These are phyloP conservation scores for Phaonia tiefii DNA, from an alignment of 2,888 invertebrate species.

Conservation along the genomic window DNA sequence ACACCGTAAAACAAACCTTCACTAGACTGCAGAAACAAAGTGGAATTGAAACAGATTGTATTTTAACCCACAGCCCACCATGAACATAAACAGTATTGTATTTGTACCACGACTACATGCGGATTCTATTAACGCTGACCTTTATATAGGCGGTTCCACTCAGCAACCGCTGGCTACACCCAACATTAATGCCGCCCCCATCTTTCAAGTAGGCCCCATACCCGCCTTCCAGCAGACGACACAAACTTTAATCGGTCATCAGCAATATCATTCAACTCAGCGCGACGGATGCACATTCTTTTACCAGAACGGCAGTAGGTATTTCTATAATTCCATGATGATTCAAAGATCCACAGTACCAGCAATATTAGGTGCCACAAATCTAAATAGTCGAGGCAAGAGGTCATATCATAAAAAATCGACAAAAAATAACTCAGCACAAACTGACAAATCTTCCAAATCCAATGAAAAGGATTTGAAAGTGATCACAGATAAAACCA, in stretches of 20 bases:
- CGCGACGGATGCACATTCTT: background rate
- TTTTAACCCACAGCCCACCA: background rate
- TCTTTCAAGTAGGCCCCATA: conserved; percentile 17
- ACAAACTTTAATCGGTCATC: background rate
- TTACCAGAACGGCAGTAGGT: background rate
- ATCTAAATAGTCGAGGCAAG: background rate
- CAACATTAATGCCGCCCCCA: background rate
- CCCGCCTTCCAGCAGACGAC: background rate
- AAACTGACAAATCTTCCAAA: conserved; percentile 8
- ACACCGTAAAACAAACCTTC: background rate
- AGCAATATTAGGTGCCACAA: too few relatives aligned
- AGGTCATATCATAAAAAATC: background rate
- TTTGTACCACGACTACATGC: conserved; percentile 1
- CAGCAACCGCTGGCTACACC: background rate
- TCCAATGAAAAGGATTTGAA: too few relatives aligned
- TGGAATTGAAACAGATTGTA: conserved; percentile 15
- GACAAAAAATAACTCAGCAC: background rate
- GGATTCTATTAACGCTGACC: background rate
- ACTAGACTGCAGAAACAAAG: conserved; percentile 6
- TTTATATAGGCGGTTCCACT: background rate
- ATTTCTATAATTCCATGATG: conserved; percentile 1
- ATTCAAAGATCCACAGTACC: background rate
- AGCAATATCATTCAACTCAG: conserved; percentile 15
- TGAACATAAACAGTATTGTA: conserved; percentile 19
- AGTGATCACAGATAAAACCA: too few relatives aligned